A percentile compares a stretch with the other conserved stretches of the same genome.
phyloP scores from a whole-genome alignment of 2,888 invertebrate genomes.

The Macrophya annulata region DNA sequence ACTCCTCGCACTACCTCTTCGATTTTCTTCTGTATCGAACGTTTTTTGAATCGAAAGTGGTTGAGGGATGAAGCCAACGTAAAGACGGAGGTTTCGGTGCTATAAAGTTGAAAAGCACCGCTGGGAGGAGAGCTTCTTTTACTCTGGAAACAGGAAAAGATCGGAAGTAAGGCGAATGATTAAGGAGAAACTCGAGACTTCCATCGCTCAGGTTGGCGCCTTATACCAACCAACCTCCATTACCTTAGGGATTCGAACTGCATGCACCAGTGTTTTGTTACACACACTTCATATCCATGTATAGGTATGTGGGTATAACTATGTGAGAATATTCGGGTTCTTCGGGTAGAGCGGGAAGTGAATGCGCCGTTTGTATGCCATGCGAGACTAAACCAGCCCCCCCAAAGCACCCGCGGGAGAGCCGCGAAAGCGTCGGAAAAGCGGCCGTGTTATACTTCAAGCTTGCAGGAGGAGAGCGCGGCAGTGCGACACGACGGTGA shows the following conservation, averaged over 20 bases:
- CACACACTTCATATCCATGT: neutral
- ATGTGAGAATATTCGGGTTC: slow-evolving; percentile 51
- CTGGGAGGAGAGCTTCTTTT: slow-evolving; percentile 11
- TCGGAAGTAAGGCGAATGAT: slow-evolving; percentile 44
- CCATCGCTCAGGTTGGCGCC: slow-evolving; percentile 48
- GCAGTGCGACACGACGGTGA: slow-evolving; percentile 35
- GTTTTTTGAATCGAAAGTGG: slow-evolving; percentile 44
- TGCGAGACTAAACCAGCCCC: slow-evolving; percentile 59
- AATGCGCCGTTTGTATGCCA: slow-evolving; percentile 74
- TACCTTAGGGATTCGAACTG: slow-evolving; percentile 48
- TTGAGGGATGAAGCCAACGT: neutral
- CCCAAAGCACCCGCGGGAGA: slow-evolving; percentile 49
- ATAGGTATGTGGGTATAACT: slow-evolving; percentile 20
- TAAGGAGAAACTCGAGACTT: slow-evolving; percentile 53
- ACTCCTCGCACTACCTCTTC: neutral
- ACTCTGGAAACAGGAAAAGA: slow-evolving; percentile 12
- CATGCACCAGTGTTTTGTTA: slow-evolving; percentile 49
- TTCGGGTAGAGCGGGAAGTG: slow-evolving; percentile 59
- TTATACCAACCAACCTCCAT: slow-evolving; percentile 26
- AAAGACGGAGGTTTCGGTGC: slow-evolving; percentile 13
- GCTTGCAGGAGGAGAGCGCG: slow-evolving; percentile 43
- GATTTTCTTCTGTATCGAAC: slow-evolving; percentile 18
- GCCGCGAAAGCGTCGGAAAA: slow-evolving; percentile 49
- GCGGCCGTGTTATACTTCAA: slow-evolving; percentile 49
- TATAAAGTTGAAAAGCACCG: slow-evolving; percentile 50